phyloP scores from a whole-genome alignment of 1,140 invertebrate species.

The Cotesia typhae region DNA sequence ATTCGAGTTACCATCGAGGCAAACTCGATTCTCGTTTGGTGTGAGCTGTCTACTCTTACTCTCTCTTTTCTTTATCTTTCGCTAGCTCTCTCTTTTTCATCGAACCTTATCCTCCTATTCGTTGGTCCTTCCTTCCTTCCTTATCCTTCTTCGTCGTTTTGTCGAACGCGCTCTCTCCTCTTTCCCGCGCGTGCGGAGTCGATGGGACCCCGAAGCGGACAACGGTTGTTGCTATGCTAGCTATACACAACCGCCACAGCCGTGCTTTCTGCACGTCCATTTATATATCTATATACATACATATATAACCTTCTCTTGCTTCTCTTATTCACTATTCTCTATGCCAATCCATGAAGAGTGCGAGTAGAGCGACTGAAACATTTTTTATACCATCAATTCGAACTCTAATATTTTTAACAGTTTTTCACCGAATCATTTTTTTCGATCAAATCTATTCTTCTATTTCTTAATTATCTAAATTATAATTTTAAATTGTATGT shows the following conservation, averaged over 20 bases:
- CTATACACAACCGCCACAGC: conserved; percentile 36
- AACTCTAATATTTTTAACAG: conserved; percentile 2
- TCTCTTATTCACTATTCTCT: conserved; percentile 3
- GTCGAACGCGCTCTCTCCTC: conserved; percentile 16
- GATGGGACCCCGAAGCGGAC: conserved; percentile 43
- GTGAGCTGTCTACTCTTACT: conserved; percentile 29
- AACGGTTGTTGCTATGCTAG: conserved; percentile 47
- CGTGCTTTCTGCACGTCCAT: conserved; percentile 24
- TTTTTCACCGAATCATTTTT: not conserved
- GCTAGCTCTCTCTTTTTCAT: conserved; percentile 13
- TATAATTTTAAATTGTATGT: too few species aligned
- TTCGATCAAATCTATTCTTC: too few species aligned
- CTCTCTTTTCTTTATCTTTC: not conserved
- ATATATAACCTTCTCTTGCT: not conserved
- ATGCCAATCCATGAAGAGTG: not conserved
- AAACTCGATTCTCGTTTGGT: conserved; percentile 35
- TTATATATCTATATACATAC: conserved; percentile 12
- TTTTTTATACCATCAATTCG: not conserved
- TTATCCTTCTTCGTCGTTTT: conserved; percentile 29
- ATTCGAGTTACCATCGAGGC: conserved; percentile 32
- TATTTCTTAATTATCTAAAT: too few species aligned
- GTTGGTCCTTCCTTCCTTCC: conserved; percentile 17
- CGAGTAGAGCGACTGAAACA: conserved; percentile 5
- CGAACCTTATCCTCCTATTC: conserved; percentile 4
- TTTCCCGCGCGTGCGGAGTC: conserved; percentile 40